These are phyloP conservation scores for Erebia palarica DNA, from an alignment of 2,888 invertebrate genomes.

Conservation along the genomic window DNA sequence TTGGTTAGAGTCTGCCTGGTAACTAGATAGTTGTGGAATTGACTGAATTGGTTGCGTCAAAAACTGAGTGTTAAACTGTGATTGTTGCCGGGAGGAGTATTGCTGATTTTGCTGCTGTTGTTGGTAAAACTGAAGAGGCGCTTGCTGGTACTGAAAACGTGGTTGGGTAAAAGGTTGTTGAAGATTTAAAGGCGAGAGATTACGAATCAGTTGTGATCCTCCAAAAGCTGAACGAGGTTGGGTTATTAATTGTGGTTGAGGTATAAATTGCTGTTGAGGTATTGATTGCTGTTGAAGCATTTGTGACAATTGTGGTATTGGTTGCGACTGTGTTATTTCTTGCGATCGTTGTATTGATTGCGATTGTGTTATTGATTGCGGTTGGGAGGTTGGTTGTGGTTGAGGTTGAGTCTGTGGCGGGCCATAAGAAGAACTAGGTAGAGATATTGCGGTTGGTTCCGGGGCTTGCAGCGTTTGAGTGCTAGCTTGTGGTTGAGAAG, in stretches of 20 bases:
- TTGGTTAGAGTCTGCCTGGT: constrained; percentile 66
- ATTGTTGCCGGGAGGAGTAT: constrained; percentile 45
- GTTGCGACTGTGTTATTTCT: constrained; percentile 28
- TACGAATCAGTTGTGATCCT: constrained; percentile 3
- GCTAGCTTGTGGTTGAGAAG: constrained; percentile 43
- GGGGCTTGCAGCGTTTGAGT: constrained; percentile 38
- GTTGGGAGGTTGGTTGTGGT: constrained; percentile 10
- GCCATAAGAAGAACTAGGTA: constrained; percentile 14
- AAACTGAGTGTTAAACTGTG: constrained; percentile 40
- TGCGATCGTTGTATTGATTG: constrained; percentile 20
- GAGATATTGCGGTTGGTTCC: constrained; percentile 37
- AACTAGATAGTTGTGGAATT: constrained; percentile 46
- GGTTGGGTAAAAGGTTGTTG: constrained; percentile 35
- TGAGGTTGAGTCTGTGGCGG: constrained; percentile 13
- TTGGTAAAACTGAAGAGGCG: constrained; percentile 5
- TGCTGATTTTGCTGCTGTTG: constrained; percentile 32
- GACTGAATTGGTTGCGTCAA: constrained; percentile 53
- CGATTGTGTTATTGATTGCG: constrained; percentile 22
- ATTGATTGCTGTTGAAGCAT: not conserved
- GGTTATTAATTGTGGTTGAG: constrained; percentile 41
- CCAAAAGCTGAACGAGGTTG: constrained; percentile 36
- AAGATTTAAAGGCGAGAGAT: constrained; percentile 5
- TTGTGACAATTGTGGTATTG: constrained; percentile 30
- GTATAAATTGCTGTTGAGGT: constrained; percentile 22
- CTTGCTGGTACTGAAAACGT: constrained; percentile 33